These are phyloP conservation scores for Oreochromis tanganicae DNA, from an alignment of 2,113 vertebrate species.

Conservation along the genomic window DNA sequence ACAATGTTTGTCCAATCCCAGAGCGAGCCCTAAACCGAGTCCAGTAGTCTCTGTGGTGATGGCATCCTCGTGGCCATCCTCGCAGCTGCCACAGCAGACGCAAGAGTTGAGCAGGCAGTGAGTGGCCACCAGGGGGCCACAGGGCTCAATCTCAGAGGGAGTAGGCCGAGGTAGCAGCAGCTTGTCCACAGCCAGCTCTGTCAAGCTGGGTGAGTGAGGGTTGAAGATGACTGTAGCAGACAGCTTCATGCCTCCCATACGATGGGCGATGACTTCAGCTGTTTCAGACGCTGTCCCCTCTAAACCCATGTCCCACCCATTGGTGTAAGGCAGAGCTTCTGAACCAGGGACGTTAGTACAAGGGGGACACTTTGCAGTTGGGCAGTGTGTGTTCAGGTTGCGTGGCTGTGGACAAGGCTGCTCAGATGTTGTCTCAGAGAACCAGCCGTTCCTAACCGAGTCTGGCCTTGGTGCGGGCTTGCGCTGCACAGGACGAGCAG, in stretches of 20 bases:
- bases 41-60: slow-evolving; percentile 41
- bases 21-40: slow-evolving; percentile 43
- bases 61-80: slow-evolving; percentile 78
- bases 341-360: slow-evolving; percentile 31
- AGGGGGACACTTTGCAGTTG: slow-evolving; percentile 21
- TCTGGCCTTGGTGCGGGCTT: slow-evolving; percentile 6
- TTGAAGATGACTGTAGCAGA: slow-evolving; percentile 98
- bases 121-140: slow-evolving; percentile 77
- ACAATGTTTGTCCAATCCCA: slow-evolving; percentile 66
- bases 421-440: slow-evolving; percentile 43
- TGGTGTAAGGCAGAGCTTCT: slow-evolving; percentile 75
- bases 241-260: slow-evolving; percentile 96
- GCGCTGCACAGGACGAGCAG: slow-evolving; percentile 7
- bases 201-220: slow-evolving; percentile 80
- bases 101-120: slow-evolving; percentile 91
- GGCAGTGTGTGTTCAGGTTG: slow-evolving; percentile 62
- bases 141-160: slow-evolving; percentile 68
- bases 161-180: slow-evolving; percentile 52
- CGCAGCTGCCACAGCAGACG: slow-evolving; percentile 90
- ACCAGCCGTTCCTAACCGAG: slow-evolving; percentile 57
- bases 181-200: slow-evolving; percentile 68
- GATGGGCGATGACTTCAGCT: slow-evolving; percentile 89
- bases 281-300: slow-evolving; percentile 75
- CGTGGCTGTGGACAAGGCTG: slow-evolving; percentile 49
- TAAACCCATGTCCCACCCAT: slow-evolving; percentile 78